A percentile compares a stretch with the other conserved stretches of the same genome.
Evolutionary conservation across 2,113 vertebrate genomes (phyloP).

Genomic region (Gallinago undulata): DNA sequence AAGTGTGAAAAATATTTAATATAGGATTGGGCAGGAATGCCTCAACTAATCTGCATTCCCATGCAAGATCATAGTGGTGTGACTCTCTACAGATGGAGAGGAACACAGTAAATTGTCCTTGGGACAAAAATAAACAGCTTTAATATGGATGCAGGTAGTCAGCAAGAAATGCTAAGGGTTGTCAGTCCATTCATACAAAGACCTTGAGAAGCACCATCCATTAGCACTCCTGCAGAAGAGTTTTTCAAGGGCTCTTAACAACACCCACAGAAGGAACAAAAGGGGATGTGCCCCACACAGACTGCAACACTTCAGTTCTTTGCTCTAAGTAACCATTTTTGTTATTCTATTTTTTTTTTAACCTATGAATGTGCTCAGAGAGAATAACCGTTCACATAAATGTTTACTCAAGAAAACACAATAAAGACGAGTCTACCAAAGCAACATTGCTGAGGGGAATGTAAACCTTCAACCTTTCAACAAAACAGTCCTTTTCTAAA

Average conservation of each 20-base stretch:
- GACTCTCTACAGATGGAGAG: background rate
- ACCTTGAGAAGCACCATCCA: background rate
- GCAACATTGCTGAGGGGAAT: background rate
- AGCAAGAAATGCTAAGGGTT: background rate
- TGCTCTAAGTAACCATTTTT: background rate
- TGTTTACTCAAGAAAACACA: background rate
- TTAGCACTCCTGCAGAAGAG: background rate
- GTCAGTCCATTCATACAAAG: background rate
- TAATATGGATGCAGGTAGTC: background rate
- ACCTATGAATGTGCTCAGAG: background rate
- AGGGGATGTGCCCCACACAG: background rate
- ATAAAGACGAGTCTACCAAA: background rate
- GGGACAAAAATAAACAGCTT: background rate
- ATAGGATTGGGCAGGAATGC: background rate
- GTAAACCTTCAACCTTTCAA: background rate
- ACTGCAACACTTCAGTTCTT: background rate
- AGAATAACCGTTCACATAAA: background rate
- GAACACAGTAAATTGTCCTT: background rate
- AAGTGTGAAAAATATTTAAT: background rate
- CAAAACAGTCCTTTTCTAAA: background rate
- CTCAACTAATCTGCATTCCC: background rate
- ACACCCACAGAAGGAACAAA: background rate
- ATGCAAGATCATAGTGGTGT: background rate
- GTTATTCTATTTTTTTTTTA: background rate
- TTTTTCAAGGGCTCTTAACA: background rate